Percentiles rank a stretch among this genome's conserved stretches.
phyloP scores from a whole-genome alignment of 2,888 invertebrate species.

The Acrocyrtus sp. region DNA sequence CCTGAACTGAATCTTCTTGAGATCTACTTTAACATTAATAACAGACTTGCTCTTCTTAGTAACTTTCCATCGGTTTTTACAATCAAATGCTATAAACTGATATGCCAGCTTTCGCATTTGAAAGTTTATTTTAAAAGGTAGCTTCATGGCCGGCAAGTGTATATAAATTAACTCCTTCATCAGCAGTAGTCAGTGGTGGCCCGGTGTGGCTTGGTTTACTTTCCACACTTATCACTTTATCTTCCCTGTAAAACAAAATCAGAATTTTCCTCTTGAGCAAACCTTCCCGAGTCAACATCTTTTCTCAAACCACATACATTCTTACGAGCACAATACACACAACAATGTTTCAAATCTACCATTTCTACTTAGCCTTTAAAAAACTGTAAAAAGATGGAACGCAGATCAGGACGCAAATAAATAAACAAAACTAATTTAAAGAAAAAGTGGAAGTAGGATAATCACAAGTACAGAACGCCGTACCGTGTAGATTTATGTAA shows the following conservation, averaged over 20 bases:
- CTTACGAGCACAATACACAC: conserved; percentile 4
- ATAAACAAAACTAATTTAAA: too few species aligned
- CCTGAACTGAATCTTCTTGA: neutral
- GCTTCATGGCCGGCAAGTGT: conserved; percentile 95
- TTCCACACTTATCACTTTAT: conserved; percentile 61
- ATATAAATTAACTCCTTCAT: conserved; percentile 92
- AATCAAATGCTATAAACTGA: too few species aligned
- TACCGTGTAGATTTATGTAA: neutral
- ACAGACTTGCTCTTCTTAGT: neutral
- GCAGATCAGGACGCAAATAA: too few species aligned
- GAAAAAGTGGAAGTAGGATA: neutral
- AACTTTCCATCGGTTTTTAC: too few species aligned
- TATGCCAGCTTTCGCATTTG: too few species aligned
- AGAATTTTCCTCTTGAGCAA: neutral
- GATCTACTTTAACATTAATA: neutral
- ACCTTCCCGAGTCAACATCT: too few species aligned
- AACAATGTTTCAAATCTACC: neutral
- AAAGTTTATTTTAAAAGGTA: conserved; percentile 51
- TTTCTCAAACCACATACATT: too few species aligned
- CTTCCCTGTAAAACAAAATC: conserved; percentile 58
- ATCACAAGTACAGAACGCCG: neutral
- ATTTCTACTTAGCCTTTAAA: neutral
- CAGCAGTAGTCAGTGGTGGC: conserved; percentile 64
- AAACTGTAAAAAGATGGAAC: too few species aligned
- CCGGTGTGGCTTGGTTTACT: conserved; percentile 59